Conservation (phyloP, 2,888 invertebrate species). For the Herminia tarsipennalis region DNA sequence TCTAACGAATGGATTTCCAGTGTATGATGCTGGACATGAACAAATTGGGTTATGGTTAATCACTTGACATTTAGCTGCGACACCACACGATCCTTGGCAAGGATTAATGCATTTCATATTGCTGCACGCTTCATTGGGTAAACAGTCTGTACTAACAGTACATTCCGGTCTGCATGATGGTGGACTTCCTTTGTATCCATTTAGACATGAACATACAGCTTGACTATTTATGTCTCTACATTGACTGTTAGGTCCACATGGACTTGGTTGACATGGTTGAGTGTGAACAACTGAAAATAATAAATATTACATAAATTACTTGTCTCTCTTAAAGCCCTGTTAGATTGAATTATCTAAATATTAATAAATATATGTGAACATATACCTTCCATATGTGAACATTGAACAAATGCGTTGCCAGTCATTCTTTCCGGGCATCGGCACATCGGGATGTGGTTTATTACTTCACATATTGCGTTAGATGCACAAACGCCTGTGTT, state of each 20-base stretch:
- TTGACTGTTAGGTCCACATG: slow-evolving; percentile 93
- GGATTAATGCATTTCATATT: slow-evolving; percentile 93
- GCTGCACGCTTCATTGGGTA: slow-evolving; percentile 89
- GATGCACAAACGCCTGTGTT: slow-evolving; percentile 88
- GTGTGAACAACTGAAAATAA: slow-evolving; percentile 63
- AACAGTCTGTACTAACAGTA: slow-evolving; percentile 90
- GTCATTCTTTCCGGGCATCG: slow-evolving; percentile 88
- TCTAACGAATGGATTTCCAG: slow-evolving; percentile 91
- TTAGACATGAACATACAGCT: slow-evolving; percentile 89
- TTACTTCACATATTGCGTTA: slow-evolving; percentile 90
- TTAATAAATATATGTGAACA: not conserved
- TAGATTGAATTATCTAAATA: too few species aligned
- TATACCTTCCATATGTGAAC: slow-evolving; percentile 78
- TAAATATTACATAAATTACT: too few species aligned
- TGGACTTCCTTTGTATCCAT: slow-evolving; percentile 90
- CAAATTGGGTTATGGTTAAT: slow-evolving; percentile 93
- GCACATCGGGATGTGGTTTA: slow-evolving; percentile 90
- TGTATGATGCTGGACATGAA: slow-evolving; percentile 88
- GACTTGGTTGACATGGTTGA: slow-evolving; percentile 82
- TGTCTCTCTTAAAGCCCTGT: too few species aligned
- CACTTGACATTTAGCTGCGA: slow-evolving; percentile 90
- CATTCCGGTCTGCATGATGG: slow-evolving; percentile 93
- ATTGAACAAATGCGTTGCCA: slow-evolving; percentile 89
- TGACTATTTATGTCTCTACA: slow-evolving; percentile 90
- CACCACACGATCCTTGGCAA: slow-evolving; percentile 93